Conservation (phyloP, 2,888 invertebrate species). For the Limnephilus rhombicus region DNA sequence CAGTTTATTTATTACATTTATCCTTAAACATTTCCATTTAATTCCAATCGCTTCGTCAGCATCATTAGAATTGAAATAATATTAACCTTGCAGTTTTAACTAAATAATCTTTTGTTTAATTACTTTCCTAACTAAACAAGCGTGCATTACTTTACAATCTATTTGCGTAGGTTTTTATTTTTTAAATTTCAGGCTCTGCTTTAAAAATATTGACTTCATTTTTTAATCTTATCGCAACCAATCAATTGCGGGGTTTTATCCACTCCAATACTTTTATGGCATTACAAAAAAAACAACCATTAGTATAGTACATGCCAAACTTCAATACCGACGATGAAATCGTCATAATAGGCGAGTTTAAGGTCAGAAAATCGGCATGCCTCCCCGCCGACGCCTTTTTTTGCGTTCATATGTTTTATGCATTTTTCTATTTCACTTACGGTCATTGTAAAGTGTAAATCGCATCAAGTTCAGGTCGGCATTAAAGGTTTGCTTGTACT, state of each 20-base stretch:
- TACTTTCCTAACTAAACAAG: too few species aligned
- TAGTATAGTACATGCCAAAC: neutral
- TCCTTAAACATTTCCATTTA: neutral
- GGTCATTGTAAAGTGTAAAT: too few species aligned
- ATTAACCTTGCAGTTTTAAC: neutral
- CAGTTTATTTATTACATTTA: neutral
- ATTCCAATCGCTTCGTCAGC: neutral
- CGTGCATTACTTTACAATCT: too few species aligned
- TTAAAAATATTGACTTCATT: neutral
- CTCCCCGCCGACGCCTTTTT: too few species aligned
- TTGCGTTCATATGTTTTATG: too few species aligned
- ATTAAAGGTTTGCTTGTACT: too few species aligned
- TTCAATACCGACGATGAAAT: too few species aligned
- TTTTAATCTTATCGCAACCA: neutral
- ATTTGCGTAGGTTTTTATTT: neutral
- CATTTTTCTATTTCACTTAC: too few species aligned
- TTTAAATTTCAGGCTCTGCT: neutral
- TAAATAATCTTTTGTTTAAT: too few species aligned
- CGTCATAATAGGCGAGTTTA: too few species aligned
- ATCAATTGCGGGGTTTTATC: neutral
- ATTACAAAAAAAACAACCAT: neutral
- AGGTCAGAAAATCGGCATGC: too few species aligned
- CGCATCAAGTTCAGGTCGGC: too few species aligned
- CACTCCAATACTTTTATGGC: neutral
- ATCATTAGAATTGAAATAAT: neutral